Evolutionary conservation across 2,797 vertebrate genomes (phyloP).

Genomic region (Notamacropus eugenii): DNA sequence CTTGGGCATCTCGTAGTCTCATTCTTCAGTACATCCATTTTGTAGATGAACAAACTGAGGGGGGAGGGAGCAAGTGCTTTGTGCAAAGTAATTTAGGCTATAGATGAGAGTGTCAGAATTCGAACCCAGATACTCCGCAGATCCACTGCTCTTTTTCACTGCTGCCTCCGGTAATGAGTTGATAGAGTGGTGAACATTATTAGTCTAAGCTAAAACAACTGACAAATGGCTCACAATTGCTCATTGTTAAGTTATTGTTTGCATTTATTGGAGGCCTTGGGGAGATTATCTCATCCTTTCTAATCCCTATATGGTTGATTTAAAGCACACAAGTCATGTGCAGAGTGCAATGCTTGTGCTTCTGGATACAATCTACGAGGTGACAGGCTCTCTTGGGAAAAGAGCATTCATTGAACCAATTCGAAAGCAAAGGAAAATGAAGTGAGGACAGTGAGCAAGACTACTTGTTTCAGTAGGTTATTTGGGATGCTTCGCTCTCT

Average conservation of each 20-base stretch:
- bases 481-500: not conserved
- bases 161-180: not conserved
- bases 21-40: not conserved
- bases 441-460: not conserved
- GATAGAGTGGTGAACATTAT: not conserved
- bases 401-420: too few species aligned
- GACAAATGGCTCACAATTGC: not conserved
- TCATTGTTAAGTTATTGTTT: not conserved
- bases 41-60: not conserved
- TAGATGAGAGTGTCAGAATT: not conserved
- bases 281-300: not conserved
- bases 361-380: not conserved
- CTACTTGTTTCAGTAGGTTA: not conserved
- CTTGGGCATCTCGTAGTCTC: not conserved
- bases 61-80: not conserved
- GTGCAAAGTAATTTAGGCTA: not conserved
- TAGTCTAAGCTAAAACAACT: not conserved
- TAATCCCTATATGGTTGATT: not conserved
- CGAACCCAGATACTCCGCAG: not conserved
- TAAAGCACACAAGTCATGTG: not conserved
- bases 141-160: not conserved
- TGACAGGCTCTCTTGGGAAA: not conserved
- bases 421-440: not conserved
- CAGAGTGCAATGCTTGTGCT: not conserved
- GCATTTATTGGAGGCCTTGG: constrained; percentile 12